Percentiles rank a stretch among this genome's conserved stretches.
Evolutionary conservation across 2,888 invertebrate species (phyloP).

Genomic region (Trachelus stipa): DNA sequence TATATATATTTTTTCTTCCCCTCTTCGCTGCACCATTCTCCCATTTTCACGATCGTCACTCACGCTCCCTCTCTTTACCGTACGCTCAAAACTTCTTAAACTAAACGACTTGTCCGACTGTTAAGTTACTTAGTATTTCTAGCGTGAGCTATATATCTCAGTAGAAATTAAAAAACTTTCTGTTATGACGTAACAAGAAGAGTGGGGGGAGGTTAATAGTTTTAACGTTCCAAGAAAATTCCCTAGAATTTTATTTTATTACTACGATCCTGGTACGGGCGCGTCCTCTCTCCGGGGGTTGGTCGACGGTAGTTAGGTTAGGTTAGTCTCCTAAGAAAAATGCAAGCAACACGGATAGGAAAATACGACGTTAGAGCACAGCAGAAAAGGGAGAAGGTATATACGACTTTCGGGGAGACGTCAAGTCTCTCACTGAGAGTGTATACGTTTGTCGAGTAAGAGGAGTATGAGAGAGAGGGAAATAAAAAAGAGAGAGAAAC

Average conservation of each 20-base stretch:
- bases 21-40: constrained; percentile 5
- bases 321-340: constrained; percentile 26
- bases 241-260: neutral
- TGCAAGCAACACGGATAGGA: constrained; percentile 17
- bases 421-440: neutral
- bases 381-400: constrained; percentile 19
- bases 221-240: neutral
- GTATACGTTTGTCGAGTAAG: constrained; percentile 18
- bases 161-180: neutral
- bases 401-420: neutral
- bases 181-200: neutral
- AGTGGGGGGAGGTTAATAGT: neutral
- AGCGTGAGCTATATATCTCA: neutral
- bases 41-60: constrained; percentile 9
- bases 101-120: neutral
- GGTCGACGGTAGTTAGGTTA: constrained; percentile 21
- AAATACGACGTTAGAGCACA: constrained; percentile 11
- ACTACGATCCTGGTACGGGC: neutral
- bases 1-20: neutral
- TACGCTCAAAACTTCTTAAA: neutral
- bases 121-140: neutral
- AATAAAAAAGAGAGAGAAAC: constrained; percentile 14
- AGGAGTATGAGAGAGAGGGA: constrained; percentile 16
- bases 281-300: constrained; percentile 5
- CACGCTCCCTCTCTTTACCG: neutral